Evolutionary conservation across 2,888 invertebrate species (phyloP), one percentile per base, ranked within the genome.

Genomic region (Nysson spinosus): DNA sequence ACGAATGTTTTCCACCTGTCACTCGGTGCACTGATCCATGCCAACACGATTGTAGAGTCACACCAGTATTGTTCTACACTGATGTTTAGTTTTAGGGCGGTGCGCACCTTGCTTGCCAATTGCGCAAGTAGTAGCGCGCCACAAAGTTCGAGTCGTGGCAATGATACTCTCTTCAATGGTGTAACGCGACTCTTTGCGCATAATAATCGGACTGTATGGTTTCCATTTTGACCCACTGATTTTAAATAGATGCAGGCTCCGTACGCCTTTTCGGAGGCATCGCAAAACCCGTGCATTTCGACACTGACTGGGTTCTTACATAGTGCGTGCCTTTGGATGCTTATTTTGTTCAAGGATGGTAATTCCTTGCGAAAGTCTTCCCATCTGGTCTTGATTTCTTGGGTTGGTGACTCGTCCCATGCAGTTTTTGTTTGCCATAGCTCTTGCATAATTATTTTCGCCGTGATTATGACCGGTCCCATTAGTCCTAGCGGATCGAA

Each of bases 401-500:
- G 32, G 0, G 58, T 28, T 0, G 47, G 0, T 0, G 52, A 52
- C 26, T 54, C 60, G 11, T 52, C 52, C 46, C 52, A 60, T 0
- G 6, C 2, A 1, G 40, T 4, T 12, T 32, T 7, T 1, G 34
- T 2, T n/a, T 28, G 22, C 52, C 60, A 60, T 4, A 60, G 14
- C 4, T 14, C 3, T 19, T 60, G 52, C 32, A 60, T 28, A 0
- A 60, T 9, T 0, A 51, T 7, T n/a, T 60, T 60, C 3, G 39
- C 44, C 0, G 14, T 5, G 0, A 46, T 4, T 0, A 24, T 34
- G 3, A 40, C 24, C 0, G 60, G 60, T 7, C 52, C 60, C 0
- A 60, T 11, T 1, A 61, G 5, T 1, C 61, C 61, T 0, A 55
- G 37, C 0, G 61, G 54, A 11, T 61, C 54, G 5, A 28, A 54